Base-by-base conservation (phyloP, 2,888 invertebrate genomes). In the Watsonalla binaria region DNA sequence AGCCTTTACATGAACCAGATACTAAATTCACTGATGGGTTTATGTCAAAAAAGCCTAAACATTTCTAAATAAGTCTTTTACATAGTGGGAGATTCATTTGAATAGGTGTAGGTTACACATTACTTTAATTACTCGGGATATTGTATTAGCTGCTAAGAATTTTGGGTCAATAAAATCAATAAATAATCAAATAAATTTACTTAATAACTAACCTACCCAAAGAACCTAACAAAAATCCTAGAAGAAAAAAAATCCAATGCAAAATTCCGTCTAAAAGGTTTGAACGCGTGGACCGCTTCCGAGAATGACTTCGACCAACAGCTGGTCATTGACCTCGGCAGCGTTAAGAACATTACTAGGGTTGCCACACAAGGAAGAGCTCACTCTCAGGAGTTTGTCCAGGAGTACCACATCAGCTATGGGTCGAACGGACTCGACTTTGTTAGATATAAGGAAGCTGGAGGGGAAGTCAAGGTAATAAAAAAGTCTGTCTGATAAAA, bases 391-490 rank as follows among this genome's bases (percentile, higher is more conserved):
- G 98, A 99, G 86, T 99, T 94, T 90, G 97, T 99, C 55, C 96
- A 95, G 84, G 98, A 99, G 85, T 99, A 96, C 86, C 95, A 95
- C 79, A 94, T 99, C 78, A 96, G 97, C 88, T 99, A 97, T 89
- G 97, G 97, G 63, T 95, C 95, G 70, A 97, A 97, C 77, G 97
- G 96, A 60, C 93, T 95, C 74, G 97, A 98, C 89, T 98, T 95
- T 87, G 94, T 95, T 56, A 95, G 95, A 80, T 97, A 95, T 88
- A 97, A 97, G 92, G 97, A 97, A 65, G 93, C 95, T 51, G 96
- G 96, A 74, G 98, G 98, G 66, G 95, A 96, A 86, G 92, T 94
- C 62, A 96, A 96, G 97, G 97, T 97, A 94, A 94, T n/a, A n/a
- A n/a, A n/a, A n/a, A n/a, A n/a, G n/a, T 54, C 51, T 11, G 11